Conservation (phyloP, 2,888 invertebrate genomes). For the Synergus itoensis region DNA sequence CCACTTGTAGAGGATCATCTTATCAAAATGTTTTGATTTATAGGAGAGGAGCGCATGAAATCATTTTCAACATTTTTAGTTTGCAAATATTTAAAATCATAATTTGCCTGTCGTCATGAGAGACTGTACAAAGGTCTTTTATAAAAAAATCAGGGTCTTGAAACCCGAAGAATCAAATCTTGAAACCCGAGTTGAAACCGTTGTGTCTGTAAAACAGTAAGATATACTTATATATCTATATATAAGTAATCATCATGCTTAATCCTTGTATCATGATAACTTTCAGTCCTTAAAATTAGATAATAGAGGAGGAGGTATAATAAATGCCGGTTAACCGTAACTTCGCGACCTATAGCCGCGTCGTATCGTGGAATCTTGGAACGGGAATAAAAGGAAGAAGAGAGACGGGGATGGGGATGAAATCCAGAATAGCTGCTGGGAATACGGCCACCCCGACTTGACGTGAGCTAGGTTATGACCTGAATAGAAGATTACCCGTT, state of each 20-base stretch:
- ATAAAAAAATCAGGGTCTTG: too few relatives aligned
- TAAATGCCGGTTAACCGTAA: not conserved
- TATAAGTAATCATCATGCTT: too few relatives aligned
- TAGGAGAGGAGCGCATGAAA: too few relatives aligned
- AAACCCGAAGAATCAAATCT: too few relatives aligned
- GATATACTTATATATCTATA: too few relatives aligned
- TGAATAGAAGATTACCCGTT: slow-evolving; percentile 71
- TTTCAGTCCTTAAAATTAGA: not conserved
- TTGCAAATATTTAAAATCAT: too few relatives aligned
- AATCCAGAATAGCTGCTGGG: slow-evolving; percentile 63
- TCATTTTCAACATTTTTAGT: too few relatives aligned
- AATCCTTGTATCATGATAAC: not conserved
- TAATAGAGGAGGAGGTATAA: not conserved
- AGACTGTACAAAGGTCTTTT: too few relatives aligned
- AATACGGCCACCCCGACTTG: slow-evolving; percentile 60
- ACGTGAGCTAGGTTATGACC: slow-evolving; percentile 66
- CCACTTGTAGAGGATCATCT: not conserved
- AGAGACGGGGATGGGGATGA: slow-evolving; percentile 47
- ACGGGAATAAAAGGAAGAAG: not conserved
- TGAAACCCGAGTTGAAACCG: too few relatives aligned
- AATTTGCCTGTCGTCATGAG: too few relatives aligned
- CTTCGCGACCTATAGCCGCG: not conserved
- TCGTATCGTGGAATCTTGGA: not conserved
- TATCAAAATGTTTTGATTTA: too few relatives aligned
- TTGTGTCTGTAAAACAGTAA: too few relatives aligned